Evolutionary conservation across 2,113 vertebrate genomes (phyloP), one percentile per base, ranked within the genome.

Genomic region (Chroicocephalus ridibundus): DNA sequence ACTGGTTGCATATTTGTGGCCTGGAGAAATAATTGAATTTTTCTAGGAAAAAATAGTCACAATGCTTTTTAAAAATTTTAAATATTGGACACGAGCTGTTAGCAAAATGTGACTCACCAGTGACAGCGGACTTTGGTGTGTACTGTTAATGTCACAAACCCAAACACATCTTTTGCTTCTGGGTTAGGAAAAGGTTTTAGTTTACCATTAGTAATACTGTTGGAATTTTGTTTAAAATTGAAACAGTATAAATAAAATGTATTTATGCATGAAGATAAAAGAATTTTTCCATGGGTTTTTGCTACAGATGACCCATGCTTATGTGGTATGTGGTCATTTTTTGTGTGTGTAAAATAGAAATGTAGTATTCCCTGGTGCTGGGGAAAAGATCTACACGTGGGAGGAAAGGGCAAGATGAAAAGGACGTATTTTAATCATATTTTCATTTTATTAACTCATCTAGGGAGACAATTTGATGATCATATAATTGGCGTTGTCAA

Each of bases 151-250:
- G 82, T 90, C 87, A 94, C 86, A 88, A 93, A 95, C 97, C 64
- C 95, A 97, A 97, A 97, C 96, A 97, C 49, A 71, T 86, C 80
- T 91, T 88, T 94, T 87, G 86, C 84, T 96, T 96, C 71, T 95
- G 74, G 44, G 80, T 86, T 96, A 91, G 84, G 57, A 95, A 94
- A 96, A 86, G 82, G 94, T 86, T 97, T 97, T 94, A 79, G 82
- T 95, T 97, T 97, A 97, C 92, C 64, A 2, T 95, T 94, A 93
- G 62, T 93, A 97, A 97, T 76, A 64, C 93, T 18, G 9, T 44
- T 70, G 97, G 97, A 97, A 97, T 97, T 94, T 70, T 97, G 97
- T 97, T 97, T 97, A 97, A 92, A 97, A 96, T 89, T 75, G 77
- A 93, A 96, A 85, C 83, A 91, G 78, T 94, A 82, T 92, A 97